Evolutionary conservation across 2,797 vertebrate species (phyloP).

Genomic region (Amblyopsis hoosieri): DNA sequence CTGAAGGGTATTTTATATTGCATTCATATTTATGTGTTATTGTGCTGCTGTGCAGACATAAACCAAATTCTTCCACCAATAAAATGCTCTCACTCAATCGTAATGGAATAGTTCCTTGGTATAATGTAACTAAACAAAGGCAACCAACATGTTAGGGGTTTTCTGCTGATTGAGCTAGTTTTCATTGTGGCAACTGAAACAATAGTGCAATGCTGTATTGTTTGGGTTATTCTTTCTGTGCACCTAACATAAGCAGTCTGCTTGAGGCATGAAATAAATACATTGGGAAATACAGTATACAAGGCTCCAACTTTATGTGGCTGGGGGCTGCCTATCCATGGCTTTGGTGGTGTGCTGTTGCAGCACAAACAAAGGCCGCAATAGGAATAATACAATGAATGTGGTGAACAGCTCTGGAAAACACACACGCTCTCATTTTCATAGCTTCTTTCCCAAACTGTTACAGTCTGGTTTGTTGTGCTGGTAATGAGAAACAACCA

Average conservation of each 20-base stretch:
- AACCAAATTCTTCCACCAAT: background rate
- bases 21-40: too few species aligned
- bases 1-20: too few species aligned
- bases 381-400: slow-evolving; percentile 52
- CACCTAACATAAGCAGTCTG: slow-evolving; percentile 54
- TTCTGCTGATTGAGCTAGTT: slow-evolving; percentile 15
- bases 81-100: background rate
- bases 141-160: slow-evolving; percentile 13
- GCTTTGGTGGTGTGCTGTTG: slow-evolving; percentile 26
- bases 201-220: slow-evolving; percentile 10
- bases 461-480: too few species aligned
- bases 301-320: slow-evolving; percentile 28
- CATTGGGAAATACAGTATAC: slow-evolving; percentile 24
- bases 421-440: background rate
- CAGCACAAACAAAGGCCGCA: slow-evolving; percentile 37
- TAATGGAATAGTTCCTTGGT: too few species aligned
- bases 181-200: background rate
- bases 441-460: background rate
- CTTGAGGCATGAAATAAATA: slow-evolving; percentile 41
- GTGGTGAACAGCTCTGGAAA: slow-evolving; percentile 57
- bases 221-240: slow-evolving; percentile 39
- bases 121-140: slow-evolving; percentile 11
- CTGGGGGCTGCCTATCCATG: slow-evolving; percentile 29
- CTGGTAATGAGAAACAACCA: slow-evolving; percentile 6
- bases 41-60: too few species aligned